Conservation (phyloP, 2,888 invertebrate genomes). For the Cyclophora punctaria region DNA sequence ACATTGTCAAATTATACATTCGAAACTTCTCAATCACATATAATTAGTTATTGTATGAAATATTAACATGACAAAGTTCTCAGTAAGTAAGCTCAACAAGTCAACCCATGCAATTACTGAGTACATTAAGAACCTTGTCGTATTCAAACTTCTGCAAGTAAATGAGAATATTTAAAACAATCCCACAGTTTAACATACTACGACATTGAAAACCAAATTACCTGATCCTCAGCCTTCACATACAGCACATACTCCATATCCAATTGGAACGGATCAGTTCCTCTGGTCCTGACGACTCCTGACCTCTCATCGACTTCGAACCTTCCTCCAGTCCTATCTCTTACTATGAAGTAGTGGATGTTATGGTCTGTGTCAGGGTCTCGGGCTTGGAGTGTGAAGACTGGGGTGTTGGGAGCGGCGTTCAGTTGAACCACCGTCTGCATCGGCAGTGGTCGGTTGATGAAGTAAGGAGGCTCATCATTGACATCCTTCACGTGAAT, state of each 20-base stretch:
- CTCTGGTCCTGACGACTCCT: constrained; percentile 92
- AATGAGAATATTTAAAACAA: no score
- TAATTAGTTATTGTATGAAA: no score
- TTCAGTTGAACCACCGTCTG: constrained; percentile 97
- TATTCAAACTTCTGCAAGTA: no score
- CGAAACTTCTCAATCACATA: no score
- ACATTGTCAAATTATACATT: no score
- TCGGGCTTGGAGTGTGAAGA: constrained; percentile 96
- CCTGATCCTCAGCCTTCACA: constrained; percentile 96
- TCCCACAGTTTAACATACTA: no score
- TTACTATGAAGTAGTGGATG: constrained; percentile 95
- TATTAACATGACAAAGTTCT: no score
- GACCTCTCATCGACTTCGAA: constrained; percentile 94
- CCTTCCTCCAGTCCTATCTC: constrained; percentile 87
- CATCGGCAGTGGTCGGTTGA: constrained; percentile 97
- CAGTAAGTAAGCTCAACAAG: no score
- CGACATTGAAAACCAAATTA: constrained; percentile 18
- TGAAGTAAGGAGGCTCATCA: constrained; percentile 97
- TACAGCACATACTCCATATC: constrained; percentile 98
- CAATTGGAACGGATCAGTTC: constrained; percentile 92
- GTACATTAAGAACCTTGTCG: no score
- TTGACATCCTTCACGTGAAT: constrained; percentile 97
- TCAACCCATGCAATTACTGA: no score
- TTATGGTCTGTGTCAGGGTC: constrained; percentile 98
- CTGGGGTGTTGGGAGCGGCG: constrained; percentile 95